Base-by-base conservation (phyloP, 2,888 invertebrate species). In the Caenorhabditis sulstoni region DNA sequence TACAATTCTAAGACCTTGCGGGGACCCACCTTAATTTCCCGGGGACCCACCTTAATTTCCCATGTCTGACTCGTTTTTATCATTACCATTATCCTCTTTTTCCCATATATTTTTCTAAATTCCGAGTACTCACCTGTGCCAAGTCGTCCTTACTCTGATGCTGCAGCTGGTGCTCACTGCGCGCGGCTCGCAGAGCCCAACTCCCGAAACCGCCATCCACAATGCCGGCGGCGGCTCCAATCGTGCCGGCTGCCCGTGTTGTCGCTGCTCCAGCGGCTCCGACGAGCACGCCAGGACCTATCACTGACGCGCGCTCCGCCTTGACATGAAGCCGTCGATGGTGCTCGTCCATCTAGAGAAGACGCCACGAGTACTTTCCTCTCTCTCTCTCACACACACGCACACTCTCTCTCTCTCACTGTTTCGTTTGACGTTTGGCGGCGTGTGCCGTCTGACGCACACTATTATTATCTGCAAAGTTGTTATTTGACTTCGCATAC, bases 91-190 rank as follows among this genome's bases (percentile, higher is more conserved):
- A n/a, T n/a, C n/a, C n/a, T n/a, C n/a, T n/a, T n/a, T n/a, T n/a
- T n/a, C n/a, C n/a, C n/a, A n/a, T n/a, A n/a, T n/a, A n/a, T n/a
- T n/a, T n/a, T n/a, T n/a, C n/a, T n/a, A 61, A 14, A 8, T 47
- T 61, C 8, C 29, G 16, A 52, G 37, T 41, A 39, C 50, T 14
- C 45, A 57, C 64, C 62, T 64, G 71, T 4, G 57, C 62, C 18
- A 64, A 53, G 57, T 64, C 62, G n/a, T 64, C 71, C 29, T 49
- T 59, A 11, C 59, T 64, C 55, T 75, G 61, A 18, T 52, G 58
- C 45, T 66, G 44, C 59, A 74, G 20, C 35, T 75, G 75, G 55
- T 75, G 66, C 55, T 75, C 75, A 67, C 75, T 75, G 39, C 61
- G 58, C 8, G 75, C 65, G 8, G 66, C 66, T 47, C 75, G 45